Percentiles rank a stretch among this genome's conserved stretches.
Evolutionary conservation across 2,797 vertebrate species (phyloP).

Genomic region (Cynopterus sphinx): DNA sequence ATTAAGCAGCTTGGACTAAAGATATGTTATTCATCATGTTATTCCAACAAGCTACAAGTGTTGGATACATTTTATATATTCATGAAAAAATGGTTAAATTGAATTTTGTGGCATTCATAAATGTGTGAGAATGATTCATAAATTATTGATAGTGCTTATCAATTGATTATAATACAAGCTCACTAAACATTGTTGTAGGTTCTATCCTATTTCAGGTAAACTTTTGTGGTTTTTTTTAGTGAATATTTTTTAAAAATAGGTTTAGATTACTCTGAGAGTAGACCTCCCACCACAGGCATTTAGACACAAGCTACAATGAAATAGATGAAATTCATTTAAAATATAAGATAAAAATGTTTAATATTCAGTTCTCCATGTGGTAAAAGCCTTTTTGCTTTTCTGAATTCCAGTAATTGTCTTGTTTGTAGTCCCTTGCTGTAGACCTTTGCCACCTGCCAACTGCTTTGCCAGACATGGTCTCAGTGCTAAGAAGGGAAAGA

Average conservation of each 20-base stretch:
- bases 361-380: neutral
- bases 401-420: conserved; percentile 66
- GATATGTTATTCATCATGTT: neutral
- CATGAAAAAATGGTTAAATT: neutral
- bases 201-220: neutral
- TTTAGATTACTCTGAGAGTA: neutral
- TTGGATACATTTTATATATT: neutral
- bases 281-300: neutral
- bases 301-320: neutral
- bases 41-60: neutral
- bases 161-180: neutral
- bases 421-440: conserved; percentile 3
- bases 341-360: conserved; percentile 21
- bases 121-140: neutral
- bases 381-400: conserved; percentile 19
- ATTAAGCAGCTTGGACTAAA: neutral
- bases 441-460: conserved; percentile 50
- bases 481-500: conserved; percentile 4
- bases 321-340: neutral
- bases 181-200: neutral
- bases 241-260: neutral
- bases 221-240: neutral
- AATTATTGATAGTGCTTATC: neutral
- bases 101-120: neutral
- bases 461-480: conserved; percentile 28